Evolutionary conservation across 2,888 invertebrate genomes (phyloP).

Genomic region (Lasius platythorax): DNA sequence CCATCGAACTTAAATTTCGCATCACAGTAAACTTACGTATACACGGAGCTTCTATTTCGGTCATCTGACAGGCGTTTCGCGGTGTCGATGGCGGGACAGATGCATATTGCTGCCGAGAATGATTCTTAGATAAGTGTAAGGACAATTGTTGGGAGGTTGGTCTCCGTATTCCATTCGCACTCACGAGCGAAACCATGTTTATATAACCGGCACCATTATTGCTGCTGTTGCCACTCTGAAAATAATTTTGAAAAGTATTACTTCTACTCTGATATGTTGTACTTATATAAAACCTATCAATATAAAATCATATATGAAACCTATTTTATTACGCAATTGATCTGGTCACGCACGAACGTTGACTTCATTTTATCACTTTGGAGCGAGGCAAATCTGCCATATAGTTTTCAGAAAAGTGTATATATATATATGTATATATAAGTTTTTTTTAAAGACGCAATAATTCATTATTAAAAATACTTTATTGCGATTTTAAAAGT

Average conservation of each 20-base stretch:
- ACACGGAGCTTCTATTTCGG: constrained; percentile 77
- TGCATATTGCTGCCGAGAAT: constrained; percentile 78
- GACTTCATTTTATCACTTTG: not conserved
- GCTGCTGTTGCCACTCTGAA: constrained; percentile 81
- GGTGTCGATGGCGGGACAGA: constrained; percentile 72
- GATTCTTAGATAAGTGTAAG: constrained; percentile 83
- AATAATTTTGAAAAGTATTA: constrained; percentile 35
- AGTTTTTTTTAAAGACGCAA: too few species aligned
- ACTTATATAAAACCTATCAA: not conserved
- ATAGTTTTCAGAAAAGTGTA: too few species aligned
- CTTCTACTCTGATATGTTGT: not conserved
- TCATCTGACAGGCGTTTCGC: constrained; percentile 76
- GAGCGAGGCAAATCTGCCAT: not conserved
- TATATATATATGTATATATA: too few species aligned
- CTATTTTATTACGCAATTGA: not conserved
- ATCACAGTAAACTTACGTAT: constrained; percentile 79
- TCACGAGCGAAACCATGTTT: constrained; percentile 74
- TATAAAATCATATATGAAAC: too few species aligned
- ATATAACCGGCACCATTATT: constrained; percentile 79
- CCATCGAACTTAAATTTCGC: not conserved
- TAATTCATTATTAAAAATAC: not conserved
- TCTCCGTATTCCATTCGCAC: constrained; percentile 77
- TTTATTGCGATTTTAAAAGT: not conserved
- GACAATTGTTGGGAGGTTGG: constrained; percentile 83
- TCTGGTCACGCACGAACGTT: not conserved